Evolutionary conservation across 2,113 vertebrate species (phyloP).

Genomic region (Austrofundulus limnaeus): DNA sequence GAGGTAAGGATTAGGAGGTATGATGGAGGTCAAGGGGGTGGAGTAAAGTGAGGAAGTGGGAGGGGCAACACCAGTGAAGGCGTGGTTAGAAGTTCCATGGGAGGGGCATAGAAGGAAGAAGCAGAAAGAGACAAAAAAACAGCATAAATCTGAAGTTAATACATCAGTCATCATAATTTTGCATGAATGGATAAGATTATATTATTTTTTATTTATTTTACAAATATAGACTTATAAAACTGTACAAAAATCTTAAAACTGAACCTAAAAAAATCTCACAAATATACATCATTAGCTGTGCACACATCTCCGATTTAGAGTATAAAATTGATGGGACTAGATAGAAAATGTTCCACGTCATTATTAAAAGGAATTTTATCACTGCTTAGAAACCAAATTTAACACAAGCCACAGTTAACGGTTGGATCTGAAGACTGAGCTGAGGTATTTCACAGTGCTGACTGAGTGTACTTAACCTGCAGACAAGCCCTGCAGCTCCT

Average conservation of each 20-base stretch:
- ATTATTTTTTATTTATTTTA: too few relatives aligned
- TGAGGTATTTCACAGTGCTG: constrained; percentile 50
- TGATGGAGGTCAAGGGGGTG: constrained; percentile 26
- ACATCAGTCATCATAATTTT: too few relatives aligned
- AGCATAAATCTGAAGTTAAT: constrained; percentile 11
- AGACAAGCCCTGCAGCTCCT: constrained; percentile 56
- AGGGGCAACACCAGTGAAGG: constrained; percentile 30
- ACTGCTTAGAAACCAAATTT: constrained; percentile 20
- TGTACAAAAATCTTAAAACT: too few relatives aligned
- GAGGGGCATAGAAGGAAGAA: constrained; percentile 10
- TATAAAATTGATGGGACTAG: constrained; percentile 5
- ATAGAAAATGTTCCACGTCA: background rate
- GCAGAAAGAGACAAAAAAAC: constrained; percentile 32
- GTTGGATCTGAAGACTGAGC: constrained; percentile 21
- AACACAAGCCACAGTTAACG: constrained; percentile 42
- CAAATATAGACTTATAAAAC: too few relatives aligned
- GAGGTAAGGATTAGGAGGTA: constrained; percentile 12
- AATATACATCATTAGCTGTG: constrained; percentile 5
- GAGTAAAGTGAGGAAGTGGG: constrained; percentile 36
- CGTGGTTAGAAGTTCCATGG: constrained; percentile 26
- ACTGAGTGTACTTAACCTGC: constrained; percentile 63
- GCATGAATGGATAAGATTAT: too few relatives aligned
- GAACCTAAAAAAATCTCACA: too few relatives aligned
- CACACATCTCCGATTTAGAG: background rate
- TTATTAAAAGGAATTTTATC: constrained; percentile 9